Base-by-base conservation (phyloP, 2,797 vertebrate genomes). In the Lepus townsendii region DNA sequence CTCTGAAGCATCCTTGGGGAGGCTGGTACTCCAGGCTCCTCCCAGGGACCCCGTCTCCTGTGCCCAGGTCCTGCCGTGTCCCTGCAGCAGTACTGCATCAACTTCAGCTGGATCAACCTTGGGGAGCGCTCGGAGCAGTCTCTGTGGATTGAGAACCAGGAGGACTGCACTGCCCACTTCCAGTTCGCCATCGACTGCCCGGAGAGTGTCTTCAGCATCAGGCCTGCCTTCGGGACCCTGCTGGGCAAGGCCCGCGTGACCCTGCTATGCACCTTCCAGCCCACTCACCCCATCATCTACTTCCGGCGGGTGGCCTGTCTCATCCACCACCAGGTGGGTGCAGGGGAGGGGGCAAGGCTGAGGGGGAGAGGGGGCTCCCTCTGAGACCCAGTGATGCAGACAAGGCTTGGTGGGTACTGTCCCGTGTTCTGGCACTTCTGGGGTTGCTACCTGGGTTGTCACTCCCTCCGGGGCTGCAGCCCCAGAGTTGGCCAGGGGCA, bases 271-370 rank as follows among this genome's bases (percentile, higher is more conserved):
- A 95, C 89, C 76, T 99, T 99, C 96, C 98, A 86, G 94, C 99
- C 99, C 26, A 95, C 95, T 30, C 98, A 98, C 9, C 97, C 99
- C 27, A 98, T 99, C 89, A 98, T 96, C 90, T 99, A 99, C 97
- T 98, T 99, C 95, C 99, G 99, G 97, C 98, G 98, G 95, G 98
- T 99, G 65, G 95, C 97, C 32, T 99, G 99, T 97, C 98, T 99
- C 66, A 92, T 99, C 93, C 98, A 99, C 85, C 98, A 99, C 95
- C 98, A 98, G 99, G 99, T 99, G 98, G 42, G 98, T 24, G 4
- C 52, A 17, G 3, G 24, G 30, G 30, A 27, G 14, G n/a, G 30
- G 14, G 22, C 0, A 0, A 0, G 24, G 27, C 30, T 17, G 27
- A 72, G 32, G 11, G 47, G 0, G 8, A 24, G 26, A 11, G 35